Percentiles rank a stretch among this genome's conserved stretches.
Conservation (phyloP, 2,888 invertebrate species). For the Agonopterix subpropinquella region DNA sequence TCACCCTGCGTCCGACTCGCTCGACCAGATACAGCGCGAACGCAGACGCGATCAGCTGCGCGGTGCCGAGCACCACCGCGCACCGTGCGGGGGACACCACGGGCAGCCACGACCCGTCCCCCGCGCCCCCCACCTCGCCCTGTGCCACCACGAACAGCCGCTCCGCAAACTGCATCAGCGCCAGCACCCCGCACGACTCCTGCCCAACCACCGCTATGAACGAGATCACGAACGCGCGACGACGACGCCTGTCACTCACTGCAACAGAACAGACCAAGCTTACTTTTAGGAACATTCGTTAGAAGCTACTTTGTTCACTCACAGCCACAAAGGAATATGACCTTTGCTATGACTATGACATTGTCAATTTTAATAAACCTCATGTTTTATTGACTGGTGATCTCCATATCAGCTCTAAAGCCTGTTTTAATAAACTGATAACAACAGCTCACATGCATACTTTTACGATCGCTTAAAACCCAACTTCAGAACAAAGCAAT, state of each 20-base stretch:
- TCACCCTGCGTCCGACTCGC: conserved; percentile 44
- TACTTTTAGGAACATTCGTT: neutral
- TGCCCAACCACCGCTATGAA: conserved; percentile 45
- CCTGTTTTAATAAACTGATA: no score
- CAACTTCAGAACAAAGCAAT: no score
- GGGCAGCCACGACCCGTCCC: neutral
- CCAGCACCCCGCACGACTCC: conserved; percentile 50
- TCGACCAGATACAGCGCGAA: conserved; percentile 45
- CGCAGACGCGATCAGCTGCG: conserved; percentile 38
- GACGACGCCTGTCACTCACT: conserved; percentile 38
- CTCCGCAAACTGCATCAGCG: conserved; percentile 57
- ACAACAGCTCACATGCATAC: no score
- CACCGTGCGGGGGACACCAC: conserved; percentile 30
- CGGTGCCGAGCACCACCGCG: conserved; percentile 40
- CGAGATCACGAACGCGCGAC: conserved; percentile 39
- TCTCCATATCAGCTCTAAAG: no score
- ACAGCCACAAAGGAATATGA: no score
- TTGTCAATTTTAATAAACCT: no score
- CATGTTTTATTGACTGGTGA: no score
- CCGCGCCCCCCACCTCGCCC: conserved; percentile 8
- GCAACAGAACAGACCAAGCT: conserved; percentile 3
- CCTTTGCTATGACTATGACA: no score
- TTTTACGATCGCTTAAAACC: no score
- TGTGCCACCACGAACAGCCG: conserved; percentile 43
- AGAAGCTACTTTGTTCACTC: neutral